These are phyloP conservation scores for Apostichopus parvimensis DNA, from an alignment of 35 echinoderm and acorn worm genomes.

Conservation along the genomic window DNA sequence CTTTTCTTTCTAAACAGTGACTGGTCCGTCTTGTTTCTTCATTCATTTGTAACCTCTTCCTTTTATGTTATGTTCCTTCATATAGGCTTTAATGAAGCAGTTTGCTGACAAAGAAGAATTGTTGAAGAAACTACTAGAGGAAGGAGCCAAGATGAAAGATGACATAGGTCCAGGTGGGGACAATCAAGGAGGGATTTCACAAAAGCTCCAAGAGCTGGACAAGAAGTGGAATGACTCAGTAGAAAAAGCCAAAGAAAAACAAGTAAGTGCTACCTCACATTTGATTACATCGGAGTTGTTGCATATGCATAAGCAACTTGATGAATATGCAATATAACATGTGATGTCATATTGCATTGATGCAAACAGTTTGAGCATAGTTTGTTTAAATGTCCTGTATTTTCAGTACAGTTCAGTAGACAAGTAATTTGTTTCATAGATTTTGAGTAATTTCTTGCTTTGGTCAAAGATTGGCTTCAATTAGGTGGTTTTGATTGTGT, in stretches of 20 bases:
- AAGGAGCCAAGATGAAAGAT: conserved; percentile 61
- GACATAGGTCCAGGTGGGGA: conserved; percentile 73
- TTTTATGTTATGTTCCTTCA: no score
- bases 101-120: conserved; percentile 72
- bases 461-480: no score
- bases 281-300: neutral
- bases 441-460: no score
- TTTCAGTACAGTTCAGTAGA: no score
- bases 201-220: conserved; percentile 64
- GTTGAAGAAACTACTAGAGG: conserved; percentile 65
- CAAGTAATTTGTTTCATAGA: no score
- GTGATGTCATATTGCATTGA: neutral
- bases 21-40: no score
- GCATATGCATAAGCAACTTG: neutral
- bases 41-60: no score
- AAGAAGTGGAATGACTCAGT: conserved; percentile 72
- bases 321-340: neutral
- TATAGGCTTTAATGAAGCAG: conserved; percentile 82
- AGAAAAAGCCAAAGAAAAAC: conserved; percentile 82
- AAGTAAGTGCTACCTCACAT: conserved; percentile 49
- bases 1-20: no score
- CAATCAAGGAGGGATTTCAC: conserved; percentile 75
- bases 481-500: no score
- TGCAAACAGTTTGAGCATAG: no score
- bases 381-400: neutral